Conservation (phyloP, 2,113 vertebrate genomes). For the Lota lota region DNA sequence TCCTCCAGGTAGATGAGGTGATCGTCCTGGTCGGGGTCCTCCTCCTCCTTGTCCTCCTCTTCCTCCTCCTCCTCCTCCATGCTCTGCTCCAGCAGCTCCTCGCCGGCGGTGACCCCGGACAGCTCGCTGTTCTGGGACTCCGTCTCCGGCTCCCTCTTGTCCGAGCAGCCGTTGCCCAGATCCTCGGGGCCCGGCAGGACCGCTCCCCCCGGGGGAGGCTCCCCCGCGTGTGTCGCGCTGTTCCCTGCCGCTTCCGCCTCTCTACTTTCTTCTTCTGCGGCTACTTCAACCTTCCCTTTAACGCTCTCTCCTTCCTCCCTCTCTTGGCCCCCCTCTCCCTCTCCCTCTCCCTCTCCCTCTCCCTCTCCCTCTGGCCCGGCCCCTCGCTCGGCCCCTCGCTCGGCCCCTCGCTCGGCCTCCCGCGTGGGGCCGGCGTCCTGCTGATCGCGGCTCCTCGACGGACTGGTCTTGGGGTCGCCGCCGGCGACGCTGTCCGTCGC, state of each 20-base stretch:
- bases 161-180: slow-evolving; percentile 82
- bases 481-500: slow-evolving; percentile 59
- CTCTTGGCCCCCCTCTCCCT: slow-evolving; percentile 50
- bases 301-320: slow-evolving; percentile 9
- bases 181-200: slow-evolving; percentile 61
- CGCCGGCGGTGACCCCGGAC: slow-evolving; percentile 87
- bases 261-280: background rate
- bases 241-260: too few relatives aligned
- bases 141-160: slow-evolving; percentile 87
- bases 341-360: slow-evolving; percentile 28
- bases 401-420: too few relatives aligned
- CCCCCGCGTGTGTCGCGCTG: slow-evolving; percentile 35
- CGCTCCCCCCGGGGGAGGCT: slow-evolving; percentile 41
- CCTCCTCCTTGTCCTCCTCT: slow-evolving; percentile 81
- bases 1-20: slow-evolving; percentile 94
- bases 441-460: slow-evolving; percentile 40
- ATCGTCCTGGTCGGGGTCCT: slow-evolving; percentile 85
- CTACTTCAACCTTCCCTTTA: background rate
- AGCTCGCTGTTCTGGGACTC: slow-evolving; percentile 96
- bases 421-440: slow-evolving; percentile 32
- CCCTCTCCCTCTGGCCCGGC: slow-evolving; percentile 32
- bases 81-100: slow-evolving; percentile 91
- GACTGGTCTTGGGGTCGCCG: slow-evolving; percentile 61
- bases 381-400: background rate
- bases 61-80: slow-evolving; percentile 84